Base-by-base conservation (phyloP, 2,888 invertebrate species). In the Teleogryllus oceanicus region DNA sequence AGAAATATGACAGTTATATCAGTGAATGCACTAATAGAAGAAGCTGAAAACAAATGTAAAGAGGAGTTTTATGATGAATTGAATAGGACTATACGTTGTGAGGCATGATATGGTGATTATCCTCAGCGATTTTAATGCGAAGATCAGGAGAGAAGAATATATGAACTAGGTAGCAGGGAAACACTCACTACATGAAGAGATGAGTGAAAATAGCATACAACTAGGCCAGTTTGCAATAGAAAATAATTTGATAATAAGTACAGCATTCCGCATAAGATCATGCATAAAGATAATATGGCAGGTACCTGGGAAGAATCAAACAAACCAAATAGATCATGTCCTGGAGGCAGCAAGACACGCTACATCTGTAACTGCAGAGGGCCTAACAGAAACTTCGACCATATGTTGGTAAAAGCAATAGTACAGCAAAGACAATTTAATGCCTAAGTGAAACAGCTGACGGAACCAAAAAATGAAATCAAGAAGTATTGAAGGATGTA, bases 231-330 rank as follows among this genome's bases (percentile, higher is more conserved):
- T 77, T 77, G 20, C 20, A 77, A 13, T 21, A 50, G 50, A 11
- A 20, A 77, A 77, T n/a, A 77, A 50, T n/a, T 50, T 77, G 20
- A 21, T 21, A 21, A 24, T 78, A 8, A 78, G 78, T 20, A 78
- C 49, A 49, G 49, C 49, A 75, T 78, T 13, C 4, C 18, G 20
- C 74, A 78, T 20, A 78, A 20, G 18, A 51, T 51, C n/a, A 78
- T 78, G 12, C 62, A 75, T 49, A 78, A 74, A 49, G n/a, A 2
- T 11, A 74, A 62, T n/a, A 2, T 78, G 78, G 78, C 18, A 62
- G 24, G 20, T 4, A 2, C 78, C 78, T 37, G 5, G 3, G 8
- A 37, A 5, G 37, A 5, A 37, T 37, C 5, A 37, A 37, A 5
- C 5, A 5, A 62, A 74, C 18, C 78, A 78, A 16, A 78, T 78